phyloP scores from a whole-genome alignment of 1,140 invertebrate species.

The Macrobrachium rosenbergii region DNA sequence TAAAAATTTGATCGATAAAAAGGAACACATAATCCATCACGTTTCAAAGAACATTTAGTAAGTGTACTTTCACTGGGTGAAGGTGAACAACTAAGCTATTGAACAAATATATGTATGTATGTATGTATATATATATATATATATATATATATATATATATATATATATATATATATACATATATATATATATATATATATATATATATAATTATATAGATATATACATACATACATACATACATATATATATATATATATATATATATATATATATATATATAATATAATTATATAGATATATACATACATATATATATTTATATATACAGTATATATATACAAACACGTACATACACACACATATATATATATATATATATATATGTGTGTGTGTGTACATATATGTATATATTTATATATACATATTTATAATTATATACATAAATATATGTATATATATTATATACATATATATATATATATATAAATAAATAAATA shows the following conservation, averaged over 20 bases:
- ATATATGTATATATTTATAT: background rate
- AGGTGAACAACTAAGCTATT: background rate
- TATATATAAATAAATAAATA: too few relatives aligned
- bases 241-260: conserved; percentile 1
- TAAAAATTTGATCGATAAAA: too few relatives aligned
- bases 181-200: conserved; percentile 10
- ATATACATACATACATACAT: background rate
- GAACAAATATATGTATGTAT: background rate
- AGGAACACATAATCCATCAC: too few relatives aligned
- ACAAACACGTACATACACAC: background rate
- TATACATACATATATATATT: conserved; percentile 11
- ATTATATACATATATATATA: background rate
- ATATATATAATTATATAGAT: background rate
- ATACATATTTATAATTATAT: background rate
- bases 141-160: conserved; percentile 7
- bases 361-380: conserved; percentile 8
- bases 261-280: conserved; percentile 1
- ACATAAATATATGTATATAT: background rate
- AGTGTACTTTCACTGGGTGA: too few relatives aligned
- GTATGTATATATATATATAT: conserved; percentile 1
- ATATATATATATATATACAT: conserved; percentile 19
- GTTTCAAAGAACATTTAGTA: too few relatives aligned
- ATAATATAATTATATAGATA: too few relatives aligned
- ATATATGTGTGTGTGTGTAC: background rate
- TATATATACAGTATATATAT: background rate